Percentiles rank a stretch among this genome's conserved stretches.
Conservation (phyloP, 2,113 vertebrate genomes). For the Gopherus flavomarginatus region DNA sequence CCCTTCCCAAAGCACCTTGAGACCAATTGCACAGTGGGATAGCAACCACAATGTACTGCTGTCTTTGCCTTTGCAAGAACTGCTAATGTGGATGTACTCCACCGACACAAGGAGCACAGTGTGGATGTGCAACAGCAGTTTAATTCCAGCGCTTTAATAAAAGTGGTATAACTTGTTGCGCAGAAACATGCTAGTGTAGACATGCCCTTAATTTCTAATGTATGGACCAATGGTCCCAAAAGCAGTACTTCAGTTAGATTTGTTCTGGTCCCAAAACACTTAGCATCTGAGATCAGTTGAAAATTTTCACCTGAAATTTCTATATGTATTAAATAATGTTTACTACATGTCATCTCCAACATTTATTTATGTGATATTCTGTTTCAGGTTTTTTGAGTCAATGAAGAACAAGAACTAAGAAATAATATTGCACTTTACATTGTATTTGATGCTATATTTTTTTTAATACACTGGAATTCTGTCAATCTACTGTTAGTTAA, state of each 20-base stretch:
- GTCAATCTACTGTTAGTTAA: not conserved
- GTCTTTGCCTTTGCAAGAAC: no score
- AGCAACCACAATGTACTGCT: no score
- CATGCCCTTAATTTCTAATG: not conserved
- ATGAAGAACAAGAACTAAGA: constrained; percentile 5
- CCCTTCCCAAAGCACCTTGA: no score
- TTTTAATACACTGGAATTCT: not conserved
- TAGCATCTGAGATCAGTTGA: not conserved
- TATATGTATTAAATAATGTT: not conserved
- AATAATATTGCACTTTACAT: not conserved
- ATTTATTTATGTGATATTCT: not conserved
- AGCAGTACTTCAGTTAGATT: not conserved
- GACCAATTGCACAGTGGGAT: no score
- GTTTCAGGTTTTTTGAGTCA: not conserved
- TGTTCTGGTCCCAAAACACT: not conserved
- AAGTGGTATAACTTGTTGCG: no score
- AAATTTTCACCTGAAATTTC: not conserved
- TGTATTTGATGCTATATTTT: not conserved
- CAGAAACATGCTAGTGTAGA: no score
- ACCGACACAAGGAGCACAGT: no score
- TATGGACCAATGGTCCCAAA: not conserved
- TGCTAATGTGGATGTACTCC: no score
- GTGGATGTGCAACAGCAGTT: no score
- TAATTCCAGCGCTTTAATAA: no score
- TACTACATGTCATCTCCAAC: not conserved